phyloP scores from a whole-genome alignment of 2,797 vertebrate genomes.

The Chaunax sp. region DNA sequence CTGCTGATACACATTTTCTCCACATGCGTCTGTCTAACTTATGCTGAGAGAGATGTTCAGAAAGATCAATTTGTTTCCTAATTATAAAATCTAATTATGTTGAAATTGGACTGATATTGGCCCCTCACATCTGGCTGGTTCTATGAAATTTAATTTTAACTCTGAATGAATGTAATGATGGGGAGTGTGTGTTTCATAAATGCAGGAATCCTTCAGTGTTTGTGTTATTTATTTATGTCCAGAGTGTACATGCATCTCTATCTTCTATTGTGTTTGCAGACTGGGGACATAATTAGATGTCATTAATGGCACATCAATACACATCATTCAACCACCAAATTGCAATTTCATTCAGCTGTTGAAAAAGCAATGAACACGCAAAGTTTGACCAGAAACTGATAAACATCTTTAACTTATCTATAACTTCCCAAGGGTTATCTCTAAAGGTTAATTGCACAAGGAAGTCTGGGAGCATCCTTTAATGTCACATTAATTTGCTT shows the following conservation, averaged over 20 bases:
- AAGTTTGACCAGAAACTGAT: conserved; percentile 18
- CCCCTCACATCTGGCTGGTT: conserved; percentile 17
- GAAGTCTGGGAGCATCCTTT: conserved; percentile 24
- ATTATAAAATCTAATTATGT: conserved; percentile 67
- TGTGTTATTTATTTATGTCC: conserved; percentile 20
- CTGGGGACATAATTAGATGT: conserved; percentile 10
- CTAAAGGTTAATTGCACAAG: conserved; percentile 54
- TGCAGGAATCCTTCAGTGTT: conserved; percentile 1
- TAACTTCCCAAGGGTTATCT: conserved; percentile 44
- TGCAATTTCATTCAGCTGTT: conserved; percentile 7
- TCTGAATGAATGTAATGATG: conserved; percentile 30
- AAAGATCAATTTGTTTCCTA: conserved; percentile 47
- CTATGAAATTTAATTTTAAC: conserved; percentile 32
- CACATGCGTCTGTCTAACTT: conserved; percentile 38
- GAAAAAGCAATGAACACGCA: conserved; percentile 9
- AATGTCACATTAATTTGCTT: conserved; percentile 46
- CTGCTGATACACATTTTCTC: conserved; percentile 50
- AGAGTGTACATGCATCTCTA: background rate
- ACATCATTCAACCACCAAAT: conserved; percentile 9
- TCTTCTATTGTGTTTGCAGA: background rate
- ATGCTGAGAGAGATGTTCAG: conserved; percentile 32
- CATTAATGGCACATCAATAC: conserved; percentile 24
- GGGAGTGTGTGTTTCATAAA: conserved; percentile 29
- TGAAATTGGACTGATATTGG: conserved; percentile 45
- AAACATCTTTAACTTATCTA: conserved; percentile 23